Conservation (phyloP, 2,797 vertebrate species). For the Hippoglossus hippoglossus region DNA sequence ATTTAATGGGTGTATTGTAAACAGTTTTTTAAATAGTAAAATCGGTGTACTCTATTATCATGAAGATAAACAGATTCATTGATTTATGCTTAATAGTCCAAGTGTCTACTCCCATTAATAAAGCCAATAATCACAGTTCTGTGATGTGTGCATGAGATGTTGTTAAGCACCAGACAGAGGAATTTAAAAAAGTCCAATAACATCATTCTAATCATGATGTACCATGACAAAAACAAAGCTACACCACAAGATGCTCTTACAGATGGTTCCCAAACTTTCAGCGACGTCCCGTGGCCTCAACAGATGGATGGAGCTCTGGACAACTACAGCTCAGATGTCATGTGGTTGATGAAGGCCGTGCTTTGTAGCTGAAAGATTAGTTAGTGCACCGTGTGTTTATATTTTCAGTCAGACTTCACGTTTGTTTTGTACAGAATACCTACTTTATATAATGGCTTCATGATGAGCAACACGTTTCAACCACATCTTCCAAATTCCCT, state of each 20-base stretch:
- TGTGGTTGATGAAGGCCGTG: background rate
- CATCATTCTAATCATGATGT: no score
- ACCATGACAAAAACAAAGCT: no score
- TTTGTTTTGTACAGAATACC: no score
- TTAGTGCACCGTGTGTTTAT: background rate
- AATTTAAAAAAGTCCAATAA: no score
- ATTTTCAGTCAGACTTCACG: no score
- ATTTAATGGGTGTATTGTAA: no score
- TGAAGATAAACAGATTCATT: background rate
- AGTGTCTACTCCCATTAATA: background rate
- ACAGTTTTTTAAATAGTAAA: no score
- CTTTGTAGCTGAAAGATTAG: slow-evolving; percentile 2
- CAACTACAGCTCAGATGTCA: no score
- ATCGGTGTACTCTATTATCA: background rate
- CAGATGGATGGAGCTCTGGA: background rate
- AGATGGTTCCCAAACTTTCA: background rate
- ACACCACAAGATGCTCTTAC: no score
- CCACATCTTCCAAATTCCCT: background rate
- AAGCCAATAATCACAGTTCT: background rate
- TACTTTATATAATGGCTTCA: background rate
- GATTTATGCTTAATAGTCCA: background rate
- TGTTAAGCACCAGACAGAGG: background rate
- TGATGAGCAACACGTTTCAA: background rate
- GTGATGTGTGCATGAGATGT: background rate
- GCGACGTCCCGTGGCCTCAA: background rate